Evolutionary conservation across 2,888 invertebrate species (phyloP), one percentile per base, ranked within the genome.

Genomic region (Orthosia incerta): DNA sequence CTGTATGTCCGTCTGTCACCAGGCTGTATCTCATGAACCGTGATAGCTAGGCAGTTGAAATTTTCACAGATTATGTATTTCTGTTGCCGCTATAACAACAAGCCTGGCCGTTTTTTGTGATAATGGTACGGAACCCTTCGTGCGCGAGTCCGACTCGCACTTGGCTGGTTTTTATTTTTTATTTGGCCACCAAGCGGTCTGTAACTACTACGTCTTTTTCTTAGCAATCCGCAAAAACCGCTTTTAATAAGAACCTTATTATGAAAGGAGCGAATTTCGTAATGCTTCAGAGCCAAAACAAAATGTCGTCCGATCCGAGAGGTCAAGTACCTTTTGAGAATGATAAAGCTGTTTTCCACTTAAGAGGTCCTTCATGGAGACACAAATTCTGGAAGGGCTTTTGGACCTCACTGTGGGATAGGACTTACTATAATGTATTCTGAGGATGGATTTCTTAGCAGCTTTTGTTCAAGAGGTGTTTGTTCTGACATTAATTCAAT

Each of bases 281-380:
- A 72, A 63, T 26, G 53, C 45, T 82, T 62, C 4, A 63, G 61
- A 12, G 56, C 16, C 68, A 64, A 71, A 81, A 82, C 70, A 59
- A 65, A 63, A 71, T 63, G 63, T 60, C 50, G 64, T 48, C 62
- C 50, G n/a, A 65, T 67, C 67, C 53, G 55, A 61, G 23, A 31
- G 66, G 59, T 66, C 72, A 51, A 68, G 56, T 15, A 73, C 56
- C 74, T 74, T 75, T 78, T 66, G 71, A 60, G 13, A 31, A 60
- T 73, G 70, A 73, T 67, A 73, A 78, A 79, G 65, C 45, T 61
- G 82, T 77, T 82, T 77, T 77, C 57, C 39, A 67, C 56, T 82
- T 67, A 64, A 60, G 57, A 62, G 59, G 48, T 59, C 4, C 62
- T 78, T 55, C 13, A 46, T 16, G 18, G 61, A 53, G 62, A 46